phyloP scores from a whole-genome alignment of 2,113 vertebrate species.

The Eulemur rufifrons region DNA sequence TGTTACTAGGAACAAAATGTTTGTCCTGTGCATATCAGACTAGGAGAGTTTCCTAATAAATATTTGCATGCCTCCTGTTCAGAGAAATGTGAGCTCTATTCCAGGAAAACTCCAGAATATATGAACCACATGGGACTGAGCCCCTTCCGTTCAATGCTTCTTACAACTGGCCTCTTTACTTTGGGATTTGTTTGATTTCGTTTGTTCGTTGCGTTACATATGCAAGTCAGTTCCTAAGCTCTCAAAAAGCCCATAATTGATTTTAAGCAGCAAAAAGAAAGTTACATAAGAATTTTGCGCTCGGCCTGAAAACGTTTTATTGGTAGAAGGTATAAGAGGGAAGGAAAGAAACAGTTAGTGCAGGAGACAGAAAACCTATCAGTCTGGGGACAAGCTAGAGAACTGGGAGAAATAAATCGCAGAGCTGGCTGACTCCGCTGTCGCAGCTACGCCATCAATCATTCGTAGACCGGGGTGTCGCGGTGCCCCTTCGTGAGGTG shows the following conservation, averaged over 20 bases:
- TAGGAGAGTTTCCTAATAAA: slow-evolving; percentile 26
- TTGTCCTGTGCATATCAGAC: background rate
- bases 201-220: background rate
- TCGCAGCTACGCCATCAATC: background rate
- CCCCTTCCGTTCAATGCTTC: background rate
- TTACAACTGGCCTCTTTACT: background rate
- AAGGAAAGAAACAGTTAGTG: background rate
- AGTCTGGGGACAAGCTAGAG: background rate
- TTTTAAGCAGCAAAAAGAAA: background rate
- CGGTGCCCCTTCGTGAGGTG: background rate
- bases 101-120: slow-evolving; percentile 44
- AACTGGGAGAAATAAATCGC: background rate
- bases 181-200: background rate
- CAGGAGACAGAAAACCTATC: background rate
- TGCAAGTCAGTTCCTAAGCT: background rate
- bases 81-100: slow-evolving; percentile 11
- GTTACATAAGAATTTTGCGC: background rate
- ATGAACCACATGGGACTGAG: background rate
- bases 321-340: background rate
- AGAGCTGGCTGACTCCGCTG: background rate
- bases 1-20: background rate
- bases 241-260: background rate
- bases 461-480: background rate
- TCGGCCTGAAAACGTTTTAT: background rate
- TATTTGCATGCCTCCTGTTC: background rate